Conservation (phyloP, 2,888 invertebrate species). For the Cryptus armator region DNA sequence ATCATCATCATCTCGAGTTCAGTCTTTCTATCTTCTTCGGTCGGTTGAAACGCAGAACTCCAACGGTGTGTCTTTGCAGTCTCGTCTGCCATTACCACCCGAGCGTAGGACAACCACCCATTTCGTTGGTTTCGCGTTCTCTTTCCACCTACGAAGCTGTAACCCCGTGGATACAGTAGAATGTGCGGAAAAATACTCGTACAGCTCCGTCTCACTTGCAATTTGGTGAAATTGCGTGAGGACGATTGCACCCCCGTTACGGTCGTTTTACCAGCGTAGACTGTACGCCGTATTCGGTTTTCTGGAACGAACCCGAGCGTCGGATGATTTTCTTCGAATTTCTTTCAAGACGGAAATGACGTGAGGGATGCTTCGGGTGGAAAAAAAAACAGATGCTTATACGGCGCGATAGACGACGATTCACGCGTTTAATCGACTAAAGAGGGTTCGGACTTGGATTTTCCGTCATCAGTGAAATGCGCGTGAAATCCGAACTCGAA, state of each 20-base stretch:
- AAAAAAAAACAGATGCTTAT: conserved; percentile 1
- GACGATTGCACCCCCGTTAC: conserved; percentile 47
- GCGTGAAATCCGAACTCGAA: background rate
- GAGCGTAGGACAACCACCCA: conserved; percentile 20
- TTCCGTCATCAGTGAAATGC: conserved; percentile 35
- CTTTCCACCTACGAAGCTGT: background rate
- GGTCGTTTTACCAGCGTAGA: conserved; percentile 18
- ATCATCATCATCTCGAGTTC: conserved; percentile 26
- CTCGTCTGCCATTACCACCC: conserved; percentile 27
- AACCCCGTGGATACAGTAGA: background rate
- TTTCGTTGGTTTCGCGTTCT: conserved; percentile 16
- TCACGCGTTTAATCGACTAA: background rate
- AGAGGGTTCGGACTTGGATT: conserved; percentile 7
- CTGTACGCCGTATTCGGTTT: background rate
- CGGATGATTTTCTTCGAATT: background rate
- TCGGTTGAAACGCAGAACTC: conserved; percentile 21
- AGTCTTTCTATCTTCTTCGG: conserved; percentile 1
- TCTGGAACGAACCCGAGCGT: background rate
- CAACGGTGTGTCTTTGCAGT: background rate
- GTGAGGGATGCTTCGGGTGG: background rate
- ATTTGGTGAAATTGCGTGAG: conserved; percentile 53
- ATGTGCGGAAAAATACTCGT: conserved; percentile 11
- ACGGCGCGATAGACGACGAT: background rate
- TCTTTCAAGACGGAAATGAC: background rate
- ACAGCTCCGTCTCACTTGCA: conserved; percentile 29